Conservation (phyloP, 2,888 invertebrate genomes). For the Alloscopus bannaensis region DNA sequence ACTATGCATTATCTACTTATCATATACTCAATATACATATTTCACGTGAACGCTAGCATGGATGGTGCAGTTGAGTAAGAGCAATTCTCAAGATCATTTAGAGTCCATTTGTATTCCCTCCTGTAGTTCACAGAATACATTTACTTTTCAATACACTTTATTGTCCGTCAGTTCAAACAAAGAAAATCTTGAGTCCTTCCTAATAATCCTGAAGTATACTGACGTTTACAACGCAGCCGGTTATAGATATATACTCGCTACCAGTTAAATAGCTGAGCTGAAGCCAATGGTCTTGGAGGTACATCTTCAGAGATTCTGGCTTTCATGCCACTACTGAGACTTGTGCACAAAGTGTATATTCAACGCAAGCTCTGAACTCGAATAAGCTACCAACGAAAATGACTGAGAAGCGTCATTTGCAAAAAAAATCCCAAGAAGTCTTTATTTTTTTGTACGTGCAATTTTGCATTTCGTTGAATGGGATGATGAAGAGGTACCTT, state of each 20-base stretch:
- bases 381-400: not conserved
- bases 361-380: no score
- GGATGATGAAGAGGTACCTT: slow-evolving; percentile 49
- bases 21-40: no score
- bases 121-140: no score
- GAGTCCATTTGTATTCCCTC: slow-evolving; percentile 29
- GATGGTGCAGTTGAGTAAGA: no score
- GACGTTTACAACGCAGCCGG: not conserved
- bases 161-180: not conserved
- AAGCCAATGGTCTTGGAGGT: no score
- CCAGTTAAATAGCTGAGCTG: no score
- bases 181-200: slow-evolving; percentile 9
- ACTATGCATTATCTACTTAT: no score
- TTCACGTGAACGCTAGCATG: no score
- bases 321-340: no score
- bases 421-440: slow-evolving; percentile 16
- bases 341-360: no score
- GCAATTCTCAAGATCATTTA: slow-evolving; percentile 38
- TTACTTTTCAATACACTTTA: slow-evolving; percentile 10
- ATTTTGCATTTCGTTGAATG: slow-evolving; percentile 57
- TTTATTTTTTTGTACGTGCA: slow-evolving; percentile 25
- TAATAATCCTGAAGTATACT: not conserved
- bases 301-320: not conserved
- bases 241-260: not conserved
- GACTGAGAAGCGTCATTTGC: slow-evolving; percentile 21